Evolutionary conservation across 2,888 invertebrate species (phyloP), one percentile per base, ranked within the genome.

Genomic region (Ophonus ardosiacus): DNA sequence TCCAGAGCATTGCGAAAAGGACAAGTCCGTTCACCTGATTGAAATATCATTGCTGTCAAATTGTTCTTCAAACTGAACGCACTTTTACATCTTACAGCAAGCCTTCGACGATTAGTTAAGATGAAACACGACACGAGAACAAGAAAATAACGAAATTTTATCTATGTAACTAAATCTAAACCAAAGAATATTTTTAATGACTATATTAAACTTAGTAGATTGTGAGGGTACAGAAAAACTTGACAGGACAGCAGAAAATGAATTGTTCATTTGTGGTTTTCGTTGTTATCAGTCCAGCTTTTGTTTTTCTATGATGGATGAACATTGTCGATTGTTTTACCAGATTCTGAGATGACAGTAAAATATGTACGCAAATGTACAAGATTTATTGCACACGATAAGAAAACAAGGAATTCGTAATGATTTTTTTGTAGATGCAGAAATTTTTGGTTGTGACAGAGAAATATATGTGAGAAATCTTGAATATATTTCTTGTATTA

Each of bases 21-120:
- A 65, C 38, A 68, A n/a, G 68, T 40, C 38, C 68, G 31, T 68
- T 68, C 68, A 68, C 68, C 68, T 68, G 68, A 78, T 43, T 78
- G 78, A 78, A 78, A 78, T 78, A 78, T 78, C 78, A 57, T 24
- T 57, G 78, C 78, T 78, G 78, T 78, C 78, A 78, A 78, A 78
- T 78, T 78, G 57, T 78, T 57, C 57, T 74, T 68, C 68, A 68
- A 68, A 68, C 63, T 24, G 63, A 63, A n/a, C 63, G 5, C 31
- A 31, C 68, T 68, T 68, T 68, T 68, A 68, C 68, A 24, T 68
- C 68, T 68, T 68, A 68, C 31, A 68, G 15, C 43, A 4, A 51
- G 43, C 43, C 43, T 51, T 51, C 13, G 43, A 10, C 43, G 13
- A 51, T 51, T 51, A 51, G 43, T 51, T 51, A 51, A 51, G 5